A percentile compares a stretch with the other conserved stretches of the same genome.
These are phyloP conservation scores for Ariopsis seemanni DNA, from an alignment of 2,113 vertebrate species.

Conservation along the genomic window DNA sequence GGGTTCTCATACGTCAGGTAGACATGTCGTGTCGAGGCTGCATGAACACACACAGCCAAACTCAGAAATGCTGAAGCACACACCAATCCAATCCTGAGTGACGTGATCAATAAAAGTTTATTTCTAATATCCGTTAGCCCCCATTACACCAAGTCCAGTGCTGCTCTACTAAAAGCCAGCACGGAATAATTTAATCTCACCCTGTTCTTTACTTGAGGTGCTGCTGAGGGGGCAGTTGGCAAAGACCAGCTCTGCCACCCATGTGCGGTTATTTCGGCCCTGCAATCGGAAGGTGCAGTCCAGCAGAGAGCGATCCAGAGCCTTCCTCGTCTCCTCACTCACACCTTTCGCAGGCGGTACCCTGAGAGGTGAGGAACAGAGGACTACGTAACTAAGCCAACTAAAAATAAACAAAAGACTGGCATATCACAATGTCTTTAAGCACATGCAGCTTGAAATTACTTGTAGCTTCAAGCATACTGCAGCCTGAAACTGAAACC, in stretches of 20 bases:
- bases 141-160: not conserved
- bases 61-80: not conserved
- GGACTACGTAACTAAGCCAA: not conserved
- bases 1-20: slow-evolving; percentile 96
- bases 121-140: not conserved
- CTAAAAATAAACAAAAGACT: not conserved
- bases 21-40: slow-evolving; percentile 90
- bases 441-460: too few species aligned
- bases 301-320: slow-evolving; percentile 88
- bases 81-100: not conserved
- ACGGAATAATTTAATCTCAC: slow-evolving; percentile 61
- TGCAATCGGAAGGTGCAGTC: slow-evolving; percentile 98
- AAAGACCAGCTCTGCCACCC: slow-evolving; percentile 96
- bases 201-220: slow-evolving; percentile 93
- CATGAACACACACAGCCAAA: slow-evolving; percentile 30
- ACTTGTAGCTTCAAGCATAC: too few species aligned
- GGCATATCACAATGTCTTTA: too few species aligned
- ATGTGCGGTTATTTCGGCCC: slow-evolving; percentile 97
- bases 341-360: slow-evolving; percentile 93
- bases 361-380: slow-evolving; percentile 65
- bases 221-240: slow-evolving; percentile 94
- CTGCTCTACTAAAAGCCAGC: not conserved
- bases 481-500: not conserved
- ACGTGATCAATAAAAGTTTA: not conserved
- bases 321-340: slow-evolving; percentile 88